Conservation (phyloP, 2,113 vertebrate species). For the Salvelinus namaycush region DNA sequence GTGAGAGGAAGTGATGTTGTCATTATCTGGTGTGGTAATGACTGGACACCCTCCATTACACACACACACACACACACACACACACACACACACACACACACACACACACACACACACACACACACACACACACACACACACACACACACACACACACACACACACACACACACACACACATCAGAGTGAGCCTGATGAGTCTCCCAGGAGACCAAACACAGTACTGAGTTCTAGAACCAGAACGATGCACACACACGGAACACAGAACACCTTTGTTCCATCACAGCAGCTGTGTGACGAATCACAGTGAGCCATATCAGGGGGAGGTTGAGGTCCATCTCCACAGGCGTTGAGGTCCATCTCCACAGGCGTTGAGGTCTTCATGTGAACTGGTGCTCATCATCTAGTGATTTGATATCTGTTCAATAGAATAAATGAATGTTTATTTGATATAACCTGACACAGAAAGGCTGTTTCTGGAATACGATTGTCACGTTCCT, state of each 20-base stretch:
- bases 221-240: background rate
- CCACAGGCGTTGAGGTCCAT: background rate
- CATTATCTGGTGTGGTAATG: background rate
- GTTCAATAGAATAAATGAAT: background rate
- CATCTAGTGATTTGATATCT: background rate
- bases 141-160: background rate
- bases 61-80: background rate
- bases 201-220: background rate
- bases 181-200: background rate
- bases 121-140: too few species aligned
- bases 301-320: background rate
- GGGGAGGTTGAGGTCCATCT: background rate
- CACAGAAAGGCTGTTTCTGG: too few species aligned
- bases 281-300: background rate
- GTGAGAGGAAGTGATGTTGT: background rate
- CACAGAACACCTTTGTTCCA: background rate
- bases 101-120: too few species aligned
- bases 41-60: background rate
- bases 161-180: background rate
- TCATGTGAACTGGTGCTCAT: background rate
- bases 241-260: background rate
- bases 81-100: background rate
- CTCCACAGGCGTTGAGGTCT: background rate
- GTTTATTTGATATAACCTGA: background rate
- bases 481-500: too few species aligned